phyloP scores from a whole-genome alignment of 2,888 invertebrate species.

The Urechis unicinctus region DNA sequence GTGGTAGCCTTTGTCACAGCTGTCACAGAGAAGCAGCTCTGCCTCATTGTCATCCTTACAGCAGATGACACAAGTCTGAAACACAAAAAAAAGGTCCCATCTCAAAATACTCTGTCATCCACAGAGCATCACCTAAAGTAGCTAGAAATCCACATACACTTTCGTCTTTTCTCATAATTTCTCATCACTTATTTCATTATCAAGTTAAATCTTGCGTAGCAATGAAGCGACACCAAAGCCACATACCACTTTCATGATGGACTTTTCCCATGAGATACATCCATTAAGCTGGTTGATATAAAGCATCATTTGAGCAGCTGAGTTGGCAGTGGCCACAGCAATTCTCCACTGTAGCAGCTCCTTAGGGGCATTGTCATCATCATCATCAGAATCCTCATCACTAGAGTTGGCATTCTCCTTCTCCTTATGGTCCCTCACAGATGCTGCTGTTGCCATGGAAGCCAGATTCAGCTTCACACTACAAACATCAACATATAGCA shows the following conservation, averaged over 20 bases:
- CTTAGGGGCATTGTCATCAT: conserved; percentile 57
- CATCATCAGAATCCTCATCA: conserved; percentile 16
- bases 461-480: conserved; percentile 37
- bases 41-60: conserved; percentile 93
- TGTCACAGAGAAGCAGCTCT: conserved; percentile 87
- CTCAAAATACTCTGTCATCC: background rate
- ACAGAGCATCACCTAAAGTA: too few relatives aligned
- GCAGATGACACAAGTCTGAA: conserved; percentile 94
- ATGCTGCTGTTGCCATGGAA: conserved; percentile 21
- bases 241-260: conserved; percentile 98
- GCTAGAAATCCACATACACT: too few relatives aligned
- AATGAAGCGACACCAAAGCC: too few relatives aligned
- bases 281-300: conserved; percentile 82
- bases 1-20: conserved; percentile 97
- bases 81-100: conserved; percentile 9
- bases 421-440: conserved; percentile 2
- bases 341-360: conserved; percentile 76
- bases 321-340: conserved; percentile 74
- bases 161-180: too few relatives aligned
- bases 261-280: conserved; percentile 95
- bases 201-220: too few relatives aligned
- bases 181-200: background rate
- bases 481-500: too few relatives aligned
- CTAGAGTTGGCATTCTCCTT: conserved; percentile 12
- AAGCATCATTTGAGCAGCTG: conserved; percentile 85